These are phyloP conservation scores for Drosophila virilis DNA, from an alignment of 1,140 invertebrate genomes.

Conservation along the genomic window DNA sequence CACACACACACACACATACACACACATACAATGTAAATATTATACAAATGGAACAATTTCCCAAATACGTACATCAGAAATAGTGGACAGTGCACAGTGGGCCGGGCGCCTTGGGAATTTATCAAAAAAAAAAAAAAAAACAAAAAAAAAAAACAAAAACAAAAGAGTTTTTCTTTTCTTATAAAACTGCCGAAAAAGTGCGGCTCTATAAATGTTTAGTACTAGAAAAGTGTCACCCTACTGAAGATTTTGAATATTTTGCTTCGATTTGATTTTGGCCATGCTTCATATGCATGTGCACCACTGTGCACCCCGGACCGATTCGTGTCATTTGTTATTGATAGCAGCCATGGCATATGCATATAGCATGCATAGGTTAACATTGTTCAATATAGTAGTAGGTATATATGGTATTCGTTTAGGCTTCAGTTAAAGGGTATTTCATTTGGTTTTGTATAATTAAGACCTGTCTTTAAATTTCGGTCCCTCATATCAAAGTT, in stretches of 20 bases:
- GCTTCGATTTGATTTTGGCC: conserved; percentile 10
- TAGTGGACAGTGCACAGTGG: conserved; percentile 37
- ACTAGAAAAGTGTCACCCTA: conserved; percentile 7
- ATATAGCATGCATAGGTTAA: not conserved
- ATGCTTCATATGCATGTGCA: not conserved
- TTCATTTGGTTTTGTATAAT: conserved; percentile 64
- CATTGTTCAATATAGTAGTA: conserved; percentile 8
- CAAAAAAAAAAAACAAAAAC: not conserved
- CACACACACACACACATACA: conserved; percentile 29
- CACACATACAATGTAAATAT: conserved; percentile 17
- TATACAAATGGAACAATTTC: conserved; percentile 6
- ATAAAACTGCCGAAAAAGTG: not conserved
- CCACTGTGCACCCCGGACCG: conserved; percentile 15
- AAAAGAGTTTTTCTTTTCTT: not conserved
- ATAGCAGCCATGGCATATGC: conserved; percentile 12
- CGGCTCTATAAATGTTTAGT: conserved; percentile 14
- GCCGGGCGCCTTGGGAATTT: not conserved
- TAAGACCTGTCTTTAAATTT: conserved; percentile 77
- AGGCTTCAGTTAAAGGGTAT: conserved; percentile 12
- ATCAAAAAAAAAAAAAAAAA: not conserved
- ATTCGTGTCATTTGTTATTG: not conserved
- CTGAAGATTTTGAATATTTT: conserved; percentile 16
- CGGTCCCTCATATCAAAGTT: conserved; percentile 80
- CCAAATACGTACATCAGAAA: not conserved
- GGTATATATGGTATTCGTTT: conserved; percentile 17